Evolutionary conservation across 2,888 invertebrate species (phyloP), one percentile per base, ranked within the genome.

Genomic region (Andrena praecox): DNA sequence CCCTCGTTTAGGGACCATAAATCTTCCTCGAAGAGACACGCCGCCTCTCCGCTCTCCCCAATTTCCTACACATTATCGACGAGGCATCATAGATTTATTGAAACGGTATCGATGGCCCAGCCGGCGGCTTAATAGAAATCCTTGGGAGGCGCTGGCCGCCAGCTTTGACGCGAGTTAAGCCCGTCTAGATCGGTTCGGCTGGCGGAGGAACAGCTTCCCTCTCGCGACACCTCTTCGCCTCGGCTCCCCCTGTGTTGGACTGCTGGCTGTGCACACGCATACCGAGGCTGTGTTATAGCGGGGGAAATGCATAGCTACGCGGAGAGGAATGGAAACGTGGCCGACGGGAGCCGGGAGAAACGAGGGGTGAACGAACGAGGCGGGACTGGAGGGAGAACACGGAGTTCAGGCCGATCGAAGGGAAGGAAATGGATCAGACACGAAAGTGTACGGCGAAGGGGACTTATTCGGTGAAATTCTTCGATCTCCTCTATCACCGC

Each of bases 391-490:
- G 66, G 67, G 16, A 6, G 42, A 52, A 24, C 5, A 33, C 24
- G 59, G 56, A 63, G 54, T 69, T 70, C 16, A 29, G 33, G 10
- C 42, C 50, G 77, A 80, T 77, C 67, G 68, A 63, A 68, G 62
- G 50, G 59, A 64, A 73, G 69, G 73, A 84, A 80, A 76, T 78
- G 73, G 76, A 84, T 85, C 84, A 73, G 72, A 81, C 81, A 50
- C 42, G 73, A 72, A 76, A 76, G 64, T 63, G 74, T 69, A 70
- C 70, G 68, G 20, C 76, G 64, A 12, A 42, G 71, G 73, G 66
- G 78, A 80, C 77, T 78, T 85, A 78, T 84, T 84, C 70, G 80
- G 62, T 66, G 81, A 74, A 73, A 84, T 81, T 78, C 81, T 84
- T 66, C 78, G 70, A 78, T 78, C 77, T 84, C 74, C 74, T 73